phyloP scores from a whole-genome alignment of 2,113 vertebrate genomes.

The Gavialis gangeticus region DNA sequence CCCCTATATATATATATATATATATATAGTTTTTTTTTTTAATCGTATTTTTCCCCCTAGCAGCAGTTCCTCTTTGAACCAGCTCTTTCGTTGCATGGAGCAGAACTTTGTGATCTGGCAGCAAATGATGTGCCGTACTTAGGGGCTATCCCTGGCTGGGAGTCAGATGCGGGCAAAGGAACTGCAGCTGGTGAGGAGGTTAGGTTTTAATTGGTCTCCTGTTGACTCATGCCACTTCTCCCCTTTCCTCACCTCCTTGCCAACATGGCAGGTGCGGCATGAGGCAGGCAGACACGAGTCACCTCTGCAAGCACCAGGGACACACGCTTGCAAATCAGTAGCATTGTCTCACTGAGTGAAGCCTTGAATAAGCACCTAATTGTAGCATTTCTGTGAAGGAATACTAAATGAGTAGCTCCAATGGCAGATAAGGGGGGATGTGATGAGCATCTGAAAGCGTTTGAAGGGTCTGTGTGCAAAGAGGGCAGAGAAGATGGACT shows the following conservation, averaged over 20 bases:
- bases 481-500: background rate
- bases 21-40: too few species aligned
- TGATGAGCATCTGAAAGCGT: background rate
- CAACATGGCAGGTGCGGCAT: rapidly evolving
- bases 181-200: rapidly evolving
- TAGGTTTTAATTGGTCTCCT: background rate
- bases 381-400: conserved; percentile 22
- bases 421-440: background rate
- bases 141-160: background rate
- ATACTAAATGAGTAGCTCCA: conserved; percentile 6
- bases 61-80: background rate
- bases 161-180: background rate
- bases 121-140: background rate
- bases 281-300: background rate
- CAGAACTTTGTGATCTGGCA: background rate
- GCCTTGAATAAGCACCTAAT: conserved; percentile 55
- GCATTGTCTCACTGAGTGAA: background rate
- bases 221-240: background rate
- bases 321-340: conserved; percentile 15
- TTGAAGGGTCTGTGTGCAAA: background rate
- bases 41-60: background rate
- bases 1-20: too few species aligned
- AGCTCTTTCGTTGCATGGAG: background rate
- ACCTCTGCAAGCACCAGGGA: background rate
- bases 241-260: background rate